Evolutionary conservation across 2,888 invertebrate species (phyloP).

Genomic region (Saturnia pavonia): DNA sequence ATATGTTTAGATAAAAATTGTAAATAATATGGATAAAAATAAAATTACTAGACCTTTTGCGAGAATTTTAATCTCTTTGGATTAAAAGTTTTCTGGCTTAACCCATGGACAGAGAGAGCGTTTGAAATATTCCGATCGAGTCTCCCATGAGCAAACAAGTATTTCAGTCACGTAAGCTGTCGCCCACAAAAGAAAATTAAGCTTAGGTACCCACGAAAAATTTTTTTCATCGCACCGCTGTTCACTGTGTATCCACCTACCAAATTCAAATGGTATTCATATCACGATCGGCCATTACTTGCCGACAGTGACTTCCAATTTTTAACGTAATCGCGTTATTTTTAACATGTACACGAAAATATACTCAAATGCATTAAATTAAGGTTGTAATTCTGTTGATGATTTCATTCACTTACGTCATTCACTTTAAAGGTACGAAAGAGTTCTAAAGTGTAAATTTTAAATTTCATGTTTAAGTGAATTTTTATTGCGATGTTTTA

Average conservation of each 20-base stretch:
- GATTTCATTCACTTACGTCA: slow-evolving; percentile 28
- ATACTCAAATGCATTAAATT: slow-evolving; percentile 25
- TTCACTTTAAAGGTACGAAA: slow-evolving; percentile 31
- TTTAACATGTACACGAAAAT: slow-evolving; percentile 40
- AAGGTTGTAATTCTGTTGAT: slow-evolving; percentile 30
- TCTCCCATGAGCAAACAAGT: slow-evolving; percentile 40
- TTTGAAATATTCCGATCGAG: slow-evolving; percentile 7
- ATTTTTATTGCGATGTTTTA: slow-evolving; percentile 67
- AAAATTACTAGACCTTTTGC: too few species aligned
- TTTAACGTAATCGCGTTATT: slow-evolving; percentile 53
- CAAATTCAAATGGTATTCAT: slow-evolving; percentile 72
- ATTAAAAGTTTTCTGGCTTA: background rate
- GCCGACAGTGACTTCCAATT: slow-evolving; percentile 81
- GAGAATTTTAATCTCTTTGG: too few species aligned
- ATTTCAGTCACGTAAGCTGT: slow-evolving; percentile 59
- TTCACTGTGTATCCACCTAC: slow-evolving; percentile 53
- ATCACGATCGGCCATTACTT: slow-evolving; percentile 79
- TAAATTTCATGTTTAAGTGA: slow-evolving; percentile 79
- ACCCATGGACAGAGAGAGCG: background rate
- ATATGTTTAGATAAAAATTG: too few species aligned
- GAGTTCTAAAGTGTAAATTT: slow-evolving; percentile 75
- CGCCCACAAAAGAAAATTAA: slow-evolving; percentile 67
- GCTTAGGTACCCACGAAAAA: slow-evolving; percentile 48
- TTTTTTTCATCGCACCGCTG: slow-evolving; percentile 48
- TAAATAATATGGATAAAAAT: too few species aligned